These are phyloP conservation scores for Ectemnius lituratus DNA, from an alignment of 2,888 invertebrate genomes.

Conservation along the genomic window DNA sequence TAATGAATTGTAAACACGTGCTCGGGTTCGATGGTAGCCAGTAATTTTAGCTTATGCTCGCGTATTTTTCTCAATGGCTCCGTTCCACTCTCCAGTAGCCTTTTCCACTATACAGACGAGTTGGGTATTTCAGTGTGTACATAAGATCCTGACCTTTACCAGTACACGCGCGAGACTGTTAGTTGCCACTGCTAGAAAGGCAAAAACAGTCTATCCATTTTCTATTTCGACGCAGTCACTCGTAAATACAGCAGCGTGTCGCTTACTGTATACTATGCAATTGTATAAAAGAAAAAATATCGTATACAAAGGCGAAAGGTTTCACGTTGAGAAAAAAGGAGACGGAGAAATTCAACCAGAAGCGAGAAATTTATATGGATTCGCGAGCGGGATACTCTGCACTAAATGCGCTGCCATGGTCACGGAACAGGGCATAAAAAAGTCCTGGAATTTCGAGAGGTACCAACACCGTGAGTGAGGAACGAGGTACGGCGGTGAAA, in stretches of 20 bases:
- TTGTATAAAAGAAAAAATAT: conserved; percentile 54
- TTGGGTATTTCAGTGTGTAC: too few relatives aligned
- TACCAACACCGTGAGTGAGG: neutral
- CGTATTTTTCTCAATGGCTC: neutral
- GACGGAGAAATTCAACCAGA: conserved; percentile 28
- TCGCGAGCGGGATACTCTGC: conserved; percentile 36
- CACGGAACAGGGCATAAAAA: conserved; percentile 5
- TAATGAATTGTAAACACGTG: too few relatives aligned
- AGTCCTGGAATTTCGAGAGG: neutral
- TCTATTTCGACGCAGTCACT: conserved; percentile 39
- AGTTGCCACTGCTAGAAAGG: conserved; percentile 26
- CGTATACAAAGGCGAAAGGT: conserved; percentile 41
- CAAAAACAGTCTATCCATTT: conserved; percentile 44
- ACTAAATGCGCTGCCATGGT: conserved; percentile 35
- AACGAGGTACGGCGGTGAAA: neutral
- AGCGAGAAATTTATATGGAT: conserved; percentile 41
- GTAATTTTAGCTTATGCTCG: conserved; percentile 10
- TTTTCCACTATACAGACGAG: too few relatives aligned
- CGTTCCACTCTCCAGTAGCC: too few relatives aligned
- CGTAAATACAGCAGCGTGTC: conserved; percentile 54
- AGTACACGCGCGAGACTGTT: conserved; percentile 1
- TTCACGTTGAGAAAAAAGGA: conserved; percentile 12
- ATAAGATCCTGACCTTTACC: too few relatives aligned
- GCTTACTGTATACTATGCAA: conserved; percentile 30
- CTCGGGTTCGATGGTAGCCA: too few relatives aligned